Percentiles rank a stretch among this genome's conserved stretches.
Evolutionary conservation across 2,888 invertebrate species (phyloP).

Genomic region (Pristionchus maxplancki): DNA sequence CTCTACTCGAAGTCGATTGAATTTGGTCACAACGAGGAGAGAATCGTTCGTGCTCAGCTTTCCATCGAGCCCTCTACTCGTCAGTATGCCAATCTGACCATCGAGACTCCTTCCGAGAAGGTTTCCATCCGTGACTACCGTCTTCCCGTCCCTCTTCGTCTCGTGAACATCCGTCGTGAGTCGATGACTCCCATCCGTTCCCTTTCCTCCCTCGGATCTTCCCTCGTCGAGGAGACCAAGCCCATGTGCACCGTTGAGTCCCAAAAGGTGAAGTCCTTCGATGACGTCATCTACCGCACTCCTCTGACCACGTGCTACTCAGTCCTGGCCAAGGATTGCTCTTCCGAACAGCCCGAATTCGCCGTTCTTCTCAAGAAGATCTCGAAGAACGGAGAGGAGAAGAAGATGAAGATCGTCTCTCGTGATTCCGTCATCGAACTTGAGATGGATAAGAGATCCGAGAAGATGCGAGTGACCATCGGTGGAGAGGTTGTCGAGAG

Average conservation of each 20-base stretch:
- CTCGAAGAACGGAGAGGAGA: slow-evolving; percentile 49
- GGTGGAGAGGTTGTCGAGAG: slow-evolving; percentile 26
- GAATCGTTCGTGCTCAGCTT: background rate
- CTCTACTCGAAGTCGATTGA: background rate
- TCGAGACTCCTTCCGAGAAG: slow-evolving; percentile 59
- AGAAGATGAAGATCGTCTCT: slow-evolving; percentile 54
- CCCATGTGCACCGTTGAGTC: slow-evolving; percentile 56
- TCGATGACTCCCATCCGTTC: slow-evolving; percentile 47
- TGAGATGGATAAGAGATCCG: slow-evolving; percentile 2
- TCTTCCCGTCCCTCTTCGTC: slow-evolving; percentile 52
- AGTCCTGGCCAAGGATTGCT: slow-evolving; percentile 77
- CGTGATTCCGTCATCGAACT: slow-evolving; percentile 5
- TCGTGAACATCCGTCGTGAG: slow-evolving; percentile 49
- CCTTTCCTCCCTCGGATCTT: slow-evolving; percentile 40
- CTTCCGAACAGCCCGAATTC: slow-evolving; percentile 61
- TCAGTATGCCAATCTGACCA: slow-evolving; percentile 54
- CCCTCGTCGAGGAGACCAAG: slow-evolving; percentile 53
- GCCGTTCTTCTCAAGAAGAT: slow-evolving; percentile 73
- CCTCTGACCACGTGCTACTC: slow-evolving; percentile 71
- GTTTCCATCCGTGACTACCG: slow-evolving; percentile 61
- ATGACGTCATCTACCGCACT: slow-evolving; percentile 60
- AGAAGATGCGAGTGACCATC: slow-evolving; percentile 12
- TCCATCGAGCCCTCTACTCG: slow-evolving; percentile 53
- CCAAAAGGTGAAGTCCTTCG: slow-evolving; percentile 72
- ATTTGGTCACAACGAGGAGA: slow-evolving; percentile 27